phyloP scores from a whole-genome alignment of 2,888 invertebrate species.

The Dyspetes luteomarginatus region DNA sequence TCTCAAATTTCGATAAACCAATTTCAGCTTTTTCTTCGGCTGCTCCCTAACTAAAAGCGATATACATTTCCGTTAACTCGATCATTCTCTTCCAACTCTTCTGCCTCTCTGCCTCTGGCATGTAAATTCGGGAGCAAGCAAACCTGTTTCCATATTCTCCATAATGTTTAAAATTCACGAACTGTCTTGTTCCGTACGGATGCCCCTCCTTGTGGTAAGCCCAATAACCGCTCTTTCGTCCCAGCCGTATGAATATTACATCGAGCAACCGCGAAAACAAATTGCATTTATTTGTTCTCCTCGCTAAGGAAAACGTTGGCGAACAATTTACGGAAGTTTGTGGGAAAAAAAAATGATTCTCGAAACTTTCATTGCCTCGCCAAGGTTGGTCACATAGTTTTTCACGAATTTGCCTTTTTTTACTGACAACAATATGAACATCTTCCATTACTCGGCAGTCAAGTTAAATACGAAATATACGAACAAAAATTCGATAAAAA shows the following conservation, averaged over 20 bases:
- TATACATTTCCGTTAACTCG: slow-evolving; percentile 39
- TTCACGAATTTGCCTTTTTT: neutral
- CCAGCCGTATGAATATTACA: slow-evolving; percentile 65
- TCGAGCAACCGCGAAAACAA: slow-evolving; percentile 46
- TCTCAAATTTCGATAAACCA: no score
- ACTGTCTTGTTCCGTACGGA: slow-evolving; percentile 41
- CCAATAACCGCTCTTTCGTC: slow-evolving; percentile 48
- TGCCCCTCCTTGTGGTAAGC: neutral
- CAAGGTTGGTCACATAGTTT: neutral
- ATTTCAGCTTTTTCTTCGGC: no score
- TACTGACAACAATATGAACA: no score
- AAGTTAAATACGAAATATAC: no score
- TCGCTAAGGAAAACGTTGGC: slow-evolving; percentile 3
- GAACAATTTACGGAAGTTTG: neutral
- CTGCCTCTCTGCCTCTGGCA: slow-evolving; percentile 31
- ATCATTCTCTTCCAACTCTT: slow-evolving; percentile 19
- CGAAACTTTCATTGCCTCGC: neutral
- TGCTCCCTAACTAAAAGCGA: neutral
- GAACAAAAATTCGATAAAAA: no score
- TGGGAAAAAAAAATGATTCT: neutral
- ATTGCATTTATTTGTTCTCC: slow-evolving; percentile 58
- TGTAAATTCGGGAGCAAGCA: slow-evolving; percentile 44
- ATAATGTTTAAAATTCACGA: slow-evolving; percentile 62
- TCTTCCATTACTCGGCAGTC: no score
- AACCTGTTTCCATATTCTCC: slow-evolving; percentile 40